phyloP scores from a whole-genome alignment of 2,113 vertebrate species.

The Prinia subflava region DNA sequence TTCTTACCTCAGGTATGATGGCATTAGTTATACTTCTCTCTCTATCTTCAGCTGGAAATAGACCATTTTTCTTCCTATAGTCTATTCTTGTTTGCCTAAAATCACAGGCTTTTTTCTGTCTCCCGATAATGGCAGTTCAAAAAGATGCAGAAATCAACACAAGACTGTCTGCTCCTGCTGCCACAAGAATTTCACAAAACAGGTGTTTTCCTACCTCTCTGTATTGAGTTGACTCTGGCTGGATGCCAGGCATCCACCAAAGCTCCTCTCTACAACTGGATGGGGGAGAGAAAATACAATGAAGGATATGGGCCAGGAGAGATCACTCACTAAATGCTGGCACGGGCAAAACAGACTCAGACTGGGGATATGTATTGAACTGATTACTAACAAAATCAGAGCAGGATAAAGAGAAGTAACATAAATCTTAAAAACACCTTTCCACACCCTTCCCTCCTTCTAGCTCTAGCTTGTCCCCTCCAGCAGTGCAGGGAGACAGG shows the following conservation, averaged over 20 bases:
- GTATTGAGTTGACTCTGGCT: not conserved
- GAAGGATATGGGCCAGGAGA: not conserved
- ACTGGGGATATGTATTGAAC: not conserved
- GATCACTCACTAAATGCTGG: not conserved
- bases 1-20: not conserved
- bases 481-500: accelerated
- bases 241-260: not conserved
- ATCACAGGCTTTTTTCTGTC: not conserved
- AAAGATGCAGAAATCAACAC: not conserved
- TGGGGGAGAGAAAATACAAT: not conserved
- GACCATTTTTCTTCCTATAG: not conserved
- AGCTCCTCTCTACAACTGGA: not conserved
- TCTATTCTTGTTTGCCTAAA: not conserved
- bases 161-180: not conserved
- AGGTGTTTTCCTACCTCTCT: not conserved
- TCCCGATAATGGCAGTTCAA: not conserved
- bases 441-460: not conserved
- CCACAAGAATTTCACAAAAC: not conserved
- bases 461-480: not conserved
- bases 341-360: not conserved
- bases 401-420: not conserved
- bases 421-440: not conserved
- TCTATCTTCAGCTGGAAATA: not conserved
- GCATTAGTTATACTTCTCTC: not conserved
- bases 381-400: not conserved